Conservation (phyloP, 2,888 invertebrate genomes). For the Trachelus iudaicus region DNA sequence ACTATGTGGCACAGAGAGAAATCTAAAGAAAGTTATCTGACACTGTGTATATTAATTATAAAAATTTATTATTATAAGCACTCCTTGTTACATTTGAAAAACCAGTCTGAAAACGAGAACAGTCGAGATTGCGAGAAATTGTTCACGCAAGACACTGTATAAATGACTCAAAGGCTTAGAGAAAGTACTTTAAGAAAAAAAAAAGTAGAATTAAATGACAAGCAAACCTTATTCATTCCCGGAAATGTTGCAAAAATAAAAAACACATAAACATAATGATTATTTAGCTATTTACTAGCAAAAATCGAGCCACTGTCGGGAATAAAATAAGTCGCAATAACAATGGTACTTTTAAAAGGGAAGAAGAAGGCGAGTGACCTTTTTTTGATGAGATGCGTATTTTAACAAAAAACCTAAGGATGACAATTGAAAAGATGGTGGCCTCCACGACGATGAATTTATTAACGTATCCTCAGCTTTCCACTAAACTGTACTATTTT, state of each 20-base stretch:
- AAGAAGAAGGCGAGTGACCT: not conserved
- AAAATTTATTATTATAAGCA: not conserved
- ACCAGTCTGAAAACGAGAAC: not conserved
- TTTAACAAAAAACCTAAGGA: not conserved
- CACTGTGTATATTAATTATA: not conserved
- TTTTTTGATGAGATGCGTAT: not conserved
- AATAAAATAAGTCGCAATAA: not conserved
- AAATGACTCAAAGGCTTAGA: not conserved
- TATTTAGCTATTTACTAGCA: not conserved
- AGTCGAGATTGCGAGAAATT: not conserved
- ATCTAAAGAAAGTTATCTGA: not conserved
- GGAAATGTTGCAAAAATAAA: not conserved
- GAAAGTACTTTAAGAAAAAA: not conserved
- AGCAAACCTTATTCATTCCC: not conserved
- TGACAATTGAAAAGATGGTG: not conserved
- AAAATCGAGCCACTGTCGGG: not conserved
- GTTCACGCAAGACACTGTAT: not conserved
- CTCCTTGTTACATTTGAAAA: not conserved
- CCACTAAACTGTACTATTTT: slow-evolving; percentile 52
- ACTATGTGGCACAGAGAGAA: not conserved
- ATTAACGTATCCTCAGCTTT: slow-evolving; percentile 27
- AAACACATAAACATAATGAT: not conserved
- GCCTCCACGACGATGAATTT: not conserved
- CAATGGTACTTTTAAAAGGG: not conserved
- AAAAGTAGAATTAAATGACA: not conserved